Percentiles rank a stretch among this genome's conserved stretches.
These are phyloP conservation scores for Catotricha subobsoleta DNA, from an alignment of 2,888 invertebrate genomes.

Conservation along the genomic window DNA sequence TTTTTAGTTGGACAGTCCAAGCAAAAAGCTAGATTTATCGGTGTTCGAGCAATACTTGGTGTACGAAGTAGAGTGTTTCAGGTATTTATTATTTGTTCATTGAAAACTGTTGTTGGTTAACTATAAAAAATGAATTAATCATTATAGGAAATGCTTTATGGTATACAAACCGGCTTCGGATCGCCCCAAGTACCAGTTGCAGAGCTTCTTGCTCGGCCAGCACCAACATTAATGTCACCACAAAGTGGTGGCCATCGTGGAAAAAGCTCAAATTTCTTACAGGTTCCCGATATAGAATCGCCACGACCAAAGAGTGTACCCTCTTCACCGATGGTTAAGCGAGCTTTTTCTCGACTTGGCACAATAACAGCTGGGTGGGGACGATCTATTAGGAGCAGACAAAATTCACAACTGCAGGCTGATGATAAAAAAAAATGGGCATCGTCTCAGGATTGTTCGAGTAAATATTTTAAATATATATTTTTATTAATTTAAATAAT, in stretches of 20 bases:
- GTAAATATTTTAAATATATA: conserved; percentile 34
- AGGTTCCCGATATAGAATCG: conserved; percentile 78
- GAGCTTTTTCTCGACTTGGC: conserved; percentile 77
- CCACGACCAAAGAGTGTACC: conserved; percentile 80
- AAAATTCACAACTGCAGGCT: conserved; percentile 61
- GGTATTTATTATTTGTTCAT: conserved; percentile 16
- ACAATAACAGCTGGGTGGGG: conserved; percentile 86
- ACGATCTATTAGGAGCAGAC: conserved; percentile 51
- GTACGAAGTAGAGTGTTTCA: conserved; percentile 63
- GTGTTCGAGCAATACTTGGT: conserved; percentile 78
- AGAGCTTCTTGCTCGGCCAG: conserved; percentile 67
- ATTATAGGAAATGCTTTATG: conserved; percentile 81
- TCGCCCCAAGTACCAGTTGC: conserved; percentile 87
- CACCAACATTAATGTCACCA: conserved; percentile 69
- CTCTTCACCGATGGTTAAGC: conserved; percentile 83
- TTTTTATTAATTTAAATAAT: conserved; percentile 13
- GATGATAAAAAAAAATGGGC: conserved; percentile 86
- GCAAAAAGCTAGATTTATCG: conserved; percentile 77
- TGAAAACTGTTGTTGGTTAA: background rate
- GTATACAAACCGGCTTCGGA: conserved; percentile 83
- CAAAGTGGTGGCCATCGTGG: conserved; percentile 69
- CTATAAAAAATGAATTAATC: background rate
- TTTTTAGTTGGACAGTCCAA: conserved; percentile 84
- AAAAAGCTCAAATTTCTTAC: conserved; percentile 80
- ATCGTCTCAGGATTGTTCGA: conserved; percentile 82